These are phyloP conservation scores for Pseudorhiza aurosa DNA, from an alignment of 30 jellyfish, hydroid and myxozoan genomes.

Conservation along the genomic window DNA sequence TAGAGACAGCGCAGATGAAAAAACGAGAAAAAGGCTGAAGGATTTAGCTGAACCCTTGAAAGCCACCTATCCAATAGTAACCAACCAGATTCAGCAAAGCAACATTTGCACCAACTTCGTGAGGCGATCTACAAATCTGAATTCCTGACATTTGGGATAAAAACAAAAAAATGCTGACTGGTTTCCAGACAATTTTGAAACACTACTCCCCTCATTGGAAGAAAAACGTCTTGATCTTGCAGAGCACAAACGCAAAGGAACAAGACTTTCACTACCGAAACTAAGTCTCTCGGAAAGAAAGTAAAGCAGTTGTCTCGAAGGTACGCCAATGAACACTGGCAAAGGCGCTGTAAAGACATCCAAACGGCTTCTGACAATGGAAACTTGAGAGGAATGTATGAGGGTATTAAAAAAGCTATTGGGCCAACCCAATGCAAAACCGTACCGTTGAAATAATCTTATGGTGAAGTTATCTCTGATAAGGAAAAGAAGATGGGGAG, in stretches of 20 bases:
- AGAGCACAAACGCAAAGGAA: not conserved
- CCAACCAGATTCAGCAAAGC: no score
- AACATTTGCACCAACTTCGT: no score
- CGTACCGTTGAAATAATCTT: not conserved
- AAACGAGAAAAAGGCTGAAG: not conserved
- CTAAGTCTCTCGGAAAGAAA: no score
- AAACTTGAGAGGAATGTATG: constrained; percentile 14
- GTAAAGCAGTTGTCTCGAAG: not conserved
- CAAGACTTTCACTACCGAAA: no score
- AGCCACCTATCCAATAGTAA: not conserved
- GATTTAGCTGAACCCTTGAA: not conserved
- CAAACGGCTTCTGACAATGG: constrained; percentile 5
- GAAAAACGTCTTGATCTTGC: not conserved
- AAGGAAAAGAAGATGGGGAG: constrained; percentile 32
- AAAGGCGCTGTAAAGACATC: not conserved
- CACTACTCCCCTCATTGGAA: not conserved
- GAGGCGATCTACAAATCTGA: no score
- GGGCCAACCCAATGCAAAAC: not conserved
- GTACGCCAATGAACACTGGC: constrained; percentile 33
- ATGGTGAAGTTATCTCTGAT: constrained; percentile 14
- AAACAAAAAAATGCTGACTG: not conserved
- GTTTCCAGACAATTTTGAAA: not conserved
- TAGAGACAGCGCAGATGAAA: not conserved
- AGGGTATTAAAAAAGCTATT: constrained; percentile 8
- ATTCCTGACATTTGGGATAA: no score